These are phyloP conservation scores for Cryptophagus acutangulus DNA, from an alignment of 2,888 invertebrate species.

Conservation along the genomic window DNA sequence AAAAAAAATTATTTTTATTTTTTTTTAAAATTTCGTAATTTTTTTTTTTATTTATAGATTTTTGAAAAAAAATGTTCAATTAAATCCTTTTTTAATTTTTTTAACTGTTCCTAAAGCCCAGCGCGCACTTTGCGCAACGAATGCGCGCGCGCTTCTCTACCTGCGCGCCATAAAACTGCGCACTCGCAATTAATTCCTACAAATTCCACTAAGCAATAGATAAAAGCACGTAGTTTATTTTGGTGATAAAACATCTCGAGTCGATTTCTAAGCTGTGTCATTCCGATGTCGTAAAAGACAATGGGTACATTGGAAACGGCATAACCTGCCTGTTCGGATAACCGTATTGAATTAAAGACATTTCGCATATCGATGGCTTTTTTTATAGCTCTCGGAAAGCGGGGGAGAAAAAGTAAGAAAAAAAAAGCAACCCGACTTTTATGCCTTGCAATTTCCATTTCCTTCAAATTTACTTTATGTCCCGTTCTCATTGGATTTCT, in stretches of 20 bases:
- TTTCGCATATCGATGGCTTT: conserved; percentile 35
- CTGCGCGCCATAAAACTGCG: too few relatives aligned
- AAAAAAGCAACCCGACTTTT: conserved; percentile 10
- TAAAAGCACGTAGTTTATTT: too few relatives aligned
- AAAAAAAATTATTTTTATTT: too few relatives aligned
- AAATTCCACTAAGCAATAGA: too few relatives aligned
- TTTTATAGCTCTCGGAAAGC: conserved; percentile 20
- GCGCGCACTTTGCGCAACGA: background rate
- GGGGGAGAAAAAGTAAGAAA: conserved; percentile 7
- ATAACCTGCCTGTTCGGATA: conserved; percentile 27
- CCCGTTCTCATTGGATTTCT: conserved; percentile 7
- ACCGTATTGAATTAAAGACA: conserved; percentile 37
- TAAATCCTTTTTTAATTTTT: too few relatives aligned
- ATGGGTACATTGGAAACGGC: conserved; percentile 26
- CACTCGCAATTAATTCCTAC: too few relatives aligned
- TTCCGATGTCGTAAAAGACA: conserved; percentile 31
- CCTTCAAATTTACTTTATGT: conserved; percentile 17
- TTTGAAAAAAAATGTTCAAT: too few relatives aligned
- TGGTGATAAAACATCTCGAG: conserved; percentile 19
- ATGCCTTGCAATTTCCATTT: conserved; percentile 17
- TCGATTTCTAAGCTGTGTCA: conserved; percentile 21
- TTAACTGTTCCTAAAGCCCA: too few relatives aligned
- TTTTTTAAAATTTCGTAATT: too few relatives aligned
- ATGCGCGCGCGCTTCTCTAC: background rate
- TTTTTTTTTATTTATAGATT: too few relatives aligned